These are phyloP conservation scores for Lasioglossum leucozonium DNA, from an alignment of 2,888 invertebrate genomes.

Conservation along the genomic window DNA sequence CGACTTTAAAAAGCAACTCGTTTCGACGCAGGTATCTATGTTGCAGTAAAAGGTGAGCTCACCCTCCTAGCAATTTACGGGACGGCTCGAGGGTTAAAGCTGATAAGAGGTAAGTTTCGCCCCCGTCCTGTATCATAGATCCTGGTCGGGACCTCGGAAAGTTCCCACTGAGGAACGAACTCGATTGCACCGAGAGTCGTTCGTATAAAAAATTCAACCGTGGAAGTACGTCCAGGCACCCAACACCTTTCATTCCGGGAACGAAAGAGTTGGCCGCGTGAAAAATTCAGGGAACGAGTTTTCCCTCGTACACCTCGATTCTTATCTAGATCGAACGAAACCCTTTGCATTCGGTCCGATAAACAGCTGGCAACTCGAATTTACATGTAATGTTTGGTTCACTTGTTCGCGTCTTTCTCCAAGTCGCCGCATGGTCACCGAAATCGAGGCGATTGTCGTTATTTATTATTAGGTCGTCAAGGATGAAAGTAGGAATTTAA, in stretches of 20 bases:
- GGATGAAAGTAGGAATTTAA: too few relatives aligned
- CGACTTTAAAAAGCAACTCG: not conserved
- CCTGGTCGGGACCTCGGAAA: not conserved
- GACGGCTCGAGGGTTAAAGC: not conserved
- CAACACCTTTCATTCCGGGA: slow-evolving; percentile 23
- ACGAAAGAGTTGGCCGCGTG: slow-evolving; percentile 17
- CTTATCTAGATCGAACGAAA: not conserved
- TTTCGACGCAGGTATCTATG: not conserved
- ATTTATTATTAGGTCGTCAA: too few relatives aligned
- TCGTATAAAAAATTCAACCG: slow-evolving; percentile 30
- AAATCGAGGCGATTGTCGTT: too few relatives aligned
- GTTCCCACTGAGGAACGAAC: not conserved
- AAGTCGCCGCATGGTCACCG: not conserved
- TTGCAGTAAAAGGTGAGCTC: not conserved
- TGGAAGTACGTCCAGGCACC: not conserved
- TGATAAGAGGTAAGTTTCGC: not conserved
- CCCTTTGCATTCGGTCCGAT: not conserved
- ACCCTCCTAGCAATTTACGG: not conserved
- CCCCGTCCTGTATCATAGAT: not conserved
- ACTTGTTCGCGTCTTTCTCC: not conserved
- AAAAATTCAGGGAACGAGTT: slow-evolving; percentile 27
- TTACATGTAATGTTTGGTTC: not conserved
- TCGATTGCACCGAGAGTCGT: not conserved
- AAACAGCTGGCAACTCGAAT: not conserved
- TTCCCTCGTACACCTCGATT: not conserved